phyloP scores from a whole-genome alignment of 2,888 invertebrate genomes.

The Adela reaumurella region DNA sequence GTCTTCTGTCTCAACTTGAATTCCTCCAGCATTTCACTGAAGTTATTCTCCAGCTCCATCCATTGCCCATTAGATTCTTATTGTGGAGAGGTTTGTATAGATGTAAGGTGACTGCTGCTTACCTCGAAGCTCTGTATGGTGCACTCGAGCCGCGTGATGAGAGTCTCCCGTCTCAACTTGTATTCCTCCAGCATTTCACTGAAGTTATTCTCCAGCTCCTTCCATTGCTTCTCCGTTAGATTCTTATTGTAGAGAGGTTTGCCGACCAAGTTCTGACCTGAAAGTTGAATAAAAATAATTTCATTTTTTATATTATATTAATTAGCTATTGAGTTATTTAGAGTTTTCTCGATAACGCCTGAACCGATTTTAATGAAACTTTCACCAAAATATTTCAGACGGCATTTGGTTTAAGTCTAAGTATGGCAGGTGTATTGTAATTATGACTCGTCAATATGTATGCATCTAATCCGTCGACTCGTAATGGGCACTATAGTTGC shows the following conservation, averaged over 20 bases:
- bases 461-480: too few relatives aligned
- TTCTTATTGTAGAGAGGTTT: constrained; percentile 71
- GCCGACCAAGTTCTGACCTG: constrained; percentile 61
- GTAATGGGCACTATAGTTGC: too few relatives aligned
- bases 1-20: too few relatives aligned
- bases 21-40: constrained; percentile 66
- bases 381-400: too few relatives aligned
- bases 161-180: constrained; percentile 75
- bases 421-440: too few relatives aligned
- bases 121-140: constrained; percentile 96
- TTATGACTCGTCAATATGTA: too few relatives aligned
- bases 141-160: constrained; percentile 89
- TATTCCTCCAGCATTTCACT: constrained; percentile 79
- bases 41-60: constrained; percentile 61
- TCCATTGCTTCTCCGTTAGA: constrained; percentile 81
- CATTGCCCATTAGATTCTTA: too few relatives aligned
- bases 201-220: constrained; percentile 64
- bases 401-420: too few relatives aligned
- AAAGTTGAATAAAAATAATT: constrained; percentile 12
- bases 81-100: too few relatives aligned
- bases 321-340: neutral
- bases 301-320: constrained; percentile 2
- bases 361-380: too few relatives aligned
- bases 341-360: neutral
- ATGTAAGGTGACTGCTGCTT: too few relatives aligned